Conservation (phyloP, 2,888 invertebrate species). For the Chymomyza amoena region DNA sequence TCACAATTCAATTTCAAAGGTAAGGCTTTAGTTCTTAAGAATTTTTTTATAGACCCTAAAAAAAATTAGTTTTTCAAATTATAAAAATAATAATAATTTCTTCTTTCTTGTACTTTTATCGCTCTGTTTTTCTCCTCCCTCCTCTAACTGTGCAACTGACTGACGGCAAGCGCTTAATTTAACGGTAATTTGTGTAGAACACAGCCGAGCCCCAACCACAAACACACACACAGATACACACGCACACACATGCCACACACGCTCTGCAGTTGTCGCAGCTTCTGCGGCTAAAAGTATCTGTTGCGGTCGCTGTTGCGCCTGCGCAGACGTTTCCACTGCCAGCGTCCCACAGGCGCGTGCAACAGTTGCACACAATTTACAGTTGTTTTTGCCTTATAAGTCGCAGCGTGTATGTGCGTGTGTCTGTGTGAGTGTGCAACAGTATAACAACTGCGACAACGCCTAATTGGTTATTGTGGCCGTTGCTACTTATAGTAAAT, state of each 20-base stretch:
- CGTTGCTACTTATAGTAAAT: conserved; percentile 55
- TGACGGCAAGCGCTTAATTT: conserved; percentile 58
- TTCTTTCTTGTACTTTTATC: background rate
- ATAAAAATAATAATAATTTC: background rate
- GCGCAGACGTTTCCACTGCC: conserved; percentile 13
- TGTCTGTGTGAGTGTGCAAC: conserved; percentile 2
- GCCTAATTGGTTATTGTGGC: conserved; percentile 57
- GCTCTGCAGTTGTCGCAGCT: background rate
- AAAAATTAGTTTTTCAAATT: too few relatives aligned
- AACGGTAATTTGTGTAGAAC: conserved; percentile 63
- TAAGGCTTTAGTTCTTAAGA: too few relatives aligned
- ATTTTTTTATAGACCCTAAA: too few relatives aligned
- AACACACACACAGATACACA: background rate
- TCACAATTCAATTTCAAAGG: too few relatives aligned
- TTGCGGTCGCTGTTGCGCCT: conserved; percentile 28
- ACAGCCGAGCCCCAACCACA: conserved; percentile 25
- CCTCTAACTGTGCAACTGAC: conserved; percentile 34
- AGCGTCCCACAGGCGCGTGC: conserved; percentile 4
- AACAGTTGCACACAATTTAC: conserved; percentile 55
- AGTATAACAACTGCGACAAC: conserved; percentile 32
- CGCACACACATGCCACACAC: background rate
- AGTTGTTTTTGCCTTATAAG: conserved; percentile 39
- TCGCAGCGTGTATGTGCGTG: background rate
- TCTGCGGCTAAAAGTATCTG: conserved; percentile 14
- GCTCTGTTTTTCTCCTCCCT: too few relatives aligned